phyloP scores from a whole-genome alignment of 2,797 vertebrate species.

The Kryptolebias ocellatus region DNA sequence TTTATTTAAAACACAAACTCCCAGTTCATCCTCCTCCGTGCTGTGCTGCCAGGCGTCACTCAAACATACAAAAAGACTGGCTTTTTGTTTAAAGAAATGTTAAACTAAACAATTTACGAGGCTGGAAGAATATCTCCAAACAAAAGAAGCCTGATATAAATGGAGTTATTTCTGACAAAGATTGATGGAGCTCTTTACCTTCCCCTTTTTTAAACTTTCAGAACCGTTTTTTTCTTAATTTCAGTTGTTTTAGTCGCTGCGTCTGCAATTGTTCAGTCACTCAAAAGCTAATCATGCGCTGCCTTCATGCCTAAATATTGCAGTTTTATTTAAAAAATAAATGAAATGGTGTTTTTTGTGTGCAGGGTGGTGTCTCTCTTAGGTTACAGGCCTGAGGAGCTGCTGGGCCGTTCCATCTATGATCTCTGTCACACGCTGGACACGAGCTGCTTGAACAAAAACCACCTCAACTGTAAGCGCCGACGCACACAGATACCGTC shows the following conservation, averaged over 20 bases:
- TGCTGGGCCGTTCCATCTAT: slow-evolving; percentile 91
- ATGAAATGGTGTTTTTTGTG: background rate
- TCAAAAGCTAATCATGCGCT: background rate
- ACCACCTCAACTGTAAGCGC: slow-evolving; percentile 91
- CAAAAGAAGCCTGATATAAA: no score
- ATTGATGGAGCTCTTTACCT: background rate
- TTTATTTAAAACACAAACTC: no score
- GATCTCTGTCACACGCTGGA: slow-evolving; percentile 94
- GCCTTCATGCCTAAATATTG: background rate
- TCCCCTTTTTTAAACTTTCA: background rate
- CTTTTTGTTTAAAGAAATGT: background rate
- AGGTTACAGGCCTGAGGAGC: slow-evolving; percentile 90
- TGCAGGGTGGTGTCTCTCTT: slow-evolving; percentile 78
- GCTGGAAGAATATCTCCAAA: no score
- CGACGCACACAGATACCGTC: background rate
- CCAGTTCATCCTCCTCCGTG: no score
- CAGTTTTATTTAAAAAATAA: background rate
- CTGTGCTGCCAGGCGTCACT: no score
- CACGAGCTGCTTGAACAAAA: slow-evolving; percentile 87
- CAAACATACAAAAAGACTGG: no score
- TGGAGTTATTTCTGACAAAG: background rate
- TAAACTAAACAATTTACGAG: no score
- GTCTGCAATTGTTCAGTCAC: background rate
- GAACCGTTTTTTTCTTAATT: background rate
- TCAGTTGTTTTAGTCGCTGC: background rate